Evolutionary conservation across 2,113 vertebrate genomes (phyloP), one percentile per base, ranked within the genome.

Genomic region (Callaeas wilsoni): DNA sequence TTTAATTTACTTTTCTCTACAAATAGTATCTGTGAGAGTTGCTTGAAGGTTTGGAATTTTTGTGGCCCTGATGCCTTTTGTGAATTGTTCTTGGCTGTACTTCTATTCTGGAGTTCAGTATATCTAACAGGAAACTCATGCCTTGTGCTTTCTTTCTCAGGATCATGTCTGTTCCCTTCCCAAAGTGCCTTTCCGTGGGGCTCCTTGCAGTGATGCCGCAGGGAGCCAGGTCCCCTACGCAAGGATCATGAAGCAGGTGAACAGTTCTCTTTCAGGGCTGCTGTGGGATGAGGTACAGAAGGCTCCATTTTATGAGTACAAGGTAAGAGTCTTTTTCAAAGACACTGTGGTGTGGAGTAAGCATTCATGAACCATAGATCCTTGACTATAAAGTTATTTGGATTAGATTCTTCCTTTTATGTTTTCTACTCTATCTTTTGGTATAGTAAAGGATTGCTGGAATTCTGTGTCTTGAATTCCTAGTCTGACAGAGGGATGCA

Each of bases 171-270:
- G 99, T 77, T 97, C 95, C 37, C 98, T 99, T 94, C 74, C 96
- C 37, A 95, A 98, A 95, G 97, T 99, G 35, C 98, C 99, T 84
- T 99, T 99, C 93, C 98, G 98, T 49, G 99, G 99, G 16, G 99
- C 98, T 68, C 98, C 99, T 14, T 99, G 99, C 95, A 99, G 99
- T 10, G 99, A 99, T 59, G 99, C 99, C 27, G 98, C 98, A 23
- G 99, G 99, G 56, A 96, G 2, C 19, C 99, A 99, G 94, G 98
- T 99, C 15, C 56, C 98, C 7, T 99, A 99, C 22, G 92, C 97
- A 68, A 81, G 67, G 56, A 98, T 99, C 71, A 99, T 99, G 99
- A 98, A 98, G 93, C 98, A 98, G 96, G 92, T 99, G 78, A 98
- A 98, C 74, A 95, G 64, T 83, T 99, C 99, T 10, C n/a, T 98